Evolutionary conservation across 2,113 vertebrate species (phyloP).

Genomic region (Rana temporaria): DNA sequence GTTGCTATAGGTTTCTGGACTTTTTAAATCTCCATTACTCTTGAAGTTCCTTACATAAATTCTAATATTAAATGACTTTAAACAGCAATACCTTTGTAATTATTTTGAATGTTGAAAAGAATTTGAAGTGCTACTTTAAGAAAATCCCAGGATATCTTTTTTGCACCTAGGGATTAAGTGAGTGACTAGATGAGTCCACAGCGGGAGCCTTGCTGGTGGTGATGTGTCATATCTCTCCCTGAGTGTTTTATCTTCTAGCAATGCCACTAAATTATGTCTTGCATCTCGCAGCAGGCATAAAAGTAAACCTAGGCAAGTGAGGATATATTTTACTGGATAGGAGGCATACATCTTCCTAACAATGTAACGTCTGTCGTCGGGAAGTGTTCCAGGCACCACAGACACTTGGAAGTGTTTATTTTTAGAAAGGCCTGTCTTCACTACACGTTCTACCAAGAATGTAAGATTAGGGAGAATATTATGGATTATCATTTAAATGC

Average conservation of each 20-base stretch:
- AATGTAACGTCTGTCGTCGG: constrained; percentile 28
- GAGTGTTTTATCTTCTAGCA: constrained; percentile 12
- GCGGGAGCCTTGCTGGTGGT: constrained; percentile 12
- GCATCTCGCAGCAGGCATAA: constrained; percentile 27
- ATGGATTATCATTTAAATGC: not conserved
- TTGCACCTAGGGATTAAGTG: constrained; percentile 32
- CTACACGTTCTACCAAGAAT: constrained; percentile 62
- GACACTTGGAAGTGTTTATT: constrained; percentile 47
- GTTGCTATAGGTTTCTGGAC: no score
- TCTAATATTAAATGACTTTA: no score
- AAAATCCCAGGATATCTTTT: constrained; percentile 33
- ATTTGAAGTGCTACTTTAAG: constrained; percentile 21
- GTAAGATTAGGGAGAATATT: constrained; percentile 33
- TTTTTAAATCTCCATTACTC: no score
- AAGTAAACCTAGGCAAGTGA: constrained; percentile 35
- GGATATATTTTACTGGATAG: constrained; percentile 31
- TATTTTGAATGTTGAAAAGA: not conserved
- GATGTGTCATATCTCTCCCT: constrained; percentile 14
- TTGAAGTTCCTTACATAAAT: no score
- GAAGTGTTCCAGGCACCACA: constrained; percentile 46
- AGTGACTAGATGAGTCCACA: constrained; percentile 37
- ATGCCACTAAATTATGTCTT: constrained; percentile 34
- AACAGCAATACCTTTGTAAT: no score
- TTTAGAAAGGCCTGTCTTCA: constrained; percentile 39
- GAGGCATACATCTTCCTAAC: constrained; percentile 35